Conservation (phyloP, 2,113 vertebrate species). For the Scomber colias region DNA sequence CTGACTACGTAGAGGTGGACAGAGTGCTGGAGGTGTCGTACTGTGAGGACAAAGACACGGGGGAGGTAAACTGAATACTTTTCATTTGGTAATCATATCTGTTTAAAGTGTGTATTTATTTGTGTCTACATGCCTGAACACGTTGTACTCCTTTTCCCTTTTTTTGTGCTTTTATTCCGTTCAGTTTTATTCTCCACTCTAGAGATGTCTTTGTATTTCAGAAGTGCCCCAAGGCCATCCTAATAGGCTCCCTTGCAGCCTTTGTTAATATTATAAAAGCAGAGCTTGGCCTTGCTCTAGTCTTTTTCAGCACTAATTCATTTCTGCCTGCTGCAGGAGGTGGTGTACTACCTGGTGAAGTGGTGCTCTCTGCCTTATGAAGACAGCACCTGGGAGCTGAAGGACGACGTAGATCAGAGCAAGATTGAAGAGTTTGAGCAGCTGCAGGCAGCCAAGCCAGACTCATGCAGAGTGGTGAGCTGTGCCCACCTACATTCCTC, state of each 20-base stretch:
- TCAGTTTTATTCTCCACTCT: conserved; percentile 48
- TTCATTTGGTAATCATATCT: conserved; percentile 52
- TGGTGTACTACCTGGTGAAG: conserved; percentile 99
- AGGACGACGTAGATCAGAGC: conserved; percentile 96
- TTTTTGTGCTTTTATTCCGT: conserved; percentile 38
- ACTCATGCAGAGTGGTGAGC: conserved; percentile 92
- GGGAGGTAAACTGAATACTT: conserved; percentile 88
- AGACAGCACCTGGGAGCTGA: conserved; percentile 99
- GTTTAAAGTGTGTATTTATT: conserved; percentile 28
- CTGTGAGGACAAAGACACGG: conserved; percentile 98
- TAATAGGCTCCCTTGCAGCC: conserved; percentile 68
- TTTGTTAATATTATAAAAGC: conserved; percentile 73
- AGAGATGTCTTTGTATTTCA: conserved; percentile 67
- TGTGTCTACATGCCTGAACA: conserved; percentile 9
- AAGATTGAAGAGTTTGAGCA: conserved; percentile 99
- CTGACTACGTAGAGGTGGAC: conserved; percentile 98
- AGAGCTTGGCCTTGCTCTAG: conserved; percentile 53
- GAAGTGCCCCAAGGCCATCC: conserved; percentile 76
- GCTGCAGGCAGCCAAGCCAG: conserved; percentile 92
- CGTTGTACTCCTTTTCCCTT: conserved; percentile 23
- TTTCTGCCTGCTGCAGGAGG: conserved; percentile 86
- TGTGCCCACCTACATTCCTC: background rate
- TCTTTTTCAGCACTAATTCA: conserved; percentile 67
- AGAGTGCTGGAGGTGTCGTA: conserved; percentile 97
- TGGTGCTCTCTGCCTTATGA: conserved; percentile 99